Percentiles rank a stretch among this genome's conserved stretches.
Conservation (phyloP, 2,797 vertebrate genomes). For the Sebastes vulpes region DNA sequence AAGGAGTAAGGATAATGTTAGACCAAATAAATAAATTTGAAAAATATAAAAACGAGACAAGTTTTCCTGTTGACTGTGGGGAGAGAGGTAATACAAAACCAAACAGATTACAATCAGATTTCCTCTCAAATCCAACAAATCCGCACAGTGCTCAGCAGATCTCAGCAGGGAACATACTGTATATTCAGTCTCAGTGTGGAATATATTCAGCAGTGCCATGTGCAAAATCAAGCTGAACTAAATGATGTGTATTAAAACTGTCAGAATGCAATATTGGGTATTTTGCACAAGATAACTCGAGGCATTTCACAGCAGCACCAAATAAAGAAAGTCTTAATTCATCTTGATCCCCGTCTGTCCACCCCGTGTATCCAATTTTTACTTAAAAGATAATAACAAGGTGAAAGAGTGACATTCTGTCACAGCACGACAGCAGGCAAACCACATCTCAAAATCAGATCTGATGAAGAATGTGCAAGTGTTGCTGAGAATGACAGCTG, state of each 20-base stretch:
- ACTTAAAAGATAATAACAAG: constrained; percentile 4
- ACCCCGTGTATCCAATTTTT: not conserved
- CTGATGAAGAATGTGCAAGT: constrained; percentile 13
- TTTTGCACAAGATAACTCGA: not conserved
- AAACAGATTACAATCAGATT: not conserved
- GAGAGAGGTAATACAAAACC: not conserved
- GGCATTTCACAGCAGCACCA: constrained; percentile 12
- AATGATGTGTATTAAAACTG: not conserved
- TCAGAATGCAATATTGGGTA: not conserved
- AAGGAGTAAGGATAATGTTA: not conserved
- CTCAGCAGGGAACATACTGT: not conserved
- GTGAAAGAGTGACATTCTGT: constrained; percentile 24
- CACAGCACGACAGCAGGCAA: constrained; percentile 1
- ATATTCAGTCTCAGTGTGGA: not conserved
- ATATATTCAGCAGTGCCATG: not conserved
- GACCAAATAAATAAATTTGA: not conserved
- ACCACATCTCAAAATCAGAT: constrained; percentile 8
- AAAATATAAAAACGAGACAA: not conserved
- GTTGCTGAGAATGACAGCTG: constrained; percentile 26
- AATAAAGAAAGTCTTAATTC: constrained; percentile 28
- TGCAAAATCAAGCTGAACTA: not conserved
- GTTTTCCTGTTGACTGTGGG: not conserved
- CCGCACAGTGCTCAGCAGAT: not conserved
- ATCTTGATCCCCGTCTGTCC: constrained; percentile 32
- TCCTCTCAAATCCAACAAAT: not conserved